These are phyloP conservation scores for Kradibia gibbosae DNA, from an alignment of 1,140 invertebrate species.

Conservation along the genomic window DNA sequence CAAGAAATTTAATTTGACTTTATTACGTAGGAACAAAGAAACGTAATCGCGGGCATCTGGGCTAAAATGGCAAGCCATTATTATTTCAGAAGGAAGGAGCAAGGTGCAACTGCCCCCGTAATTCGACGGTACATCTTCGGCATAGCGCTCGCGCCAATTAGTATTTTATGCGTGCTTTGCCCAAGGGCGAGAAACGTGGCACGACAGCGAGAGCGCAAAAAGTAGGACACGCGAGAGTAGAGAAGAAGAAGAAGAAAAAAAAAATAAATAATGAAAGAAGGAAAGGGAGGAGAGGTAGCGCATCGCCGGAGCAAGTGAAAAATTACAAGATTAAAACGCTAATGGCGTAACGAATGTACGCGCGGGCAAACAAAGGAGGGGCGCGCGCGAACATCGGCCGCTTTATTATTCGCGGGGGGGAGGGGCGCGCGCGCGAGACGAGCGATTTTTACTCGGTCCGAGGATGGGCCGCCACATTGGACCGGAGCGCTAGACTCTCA, in stretches of 20 bases:
- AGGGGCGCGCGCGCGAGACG: no score
- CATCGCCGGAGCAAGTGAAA: slow-evolving; percentile 6
- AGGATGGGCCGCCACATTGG: no score
- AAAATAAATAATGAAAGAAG: no score
- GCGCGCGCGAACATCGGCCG: no score
- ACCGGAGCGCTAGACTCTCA: no score
- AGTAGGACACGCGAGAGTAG: no score
- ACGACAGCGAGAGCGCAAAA: slow-evolving; percentile 37
- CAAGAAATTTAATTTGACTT: slow-evolving; percentile 17
- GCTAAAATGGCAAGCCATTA: slow-evolving; percentile 15
- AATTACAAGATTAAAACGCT: slow-evolving; percentile 36
- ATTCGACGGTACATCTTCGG: slow-evolving; percentile 32
- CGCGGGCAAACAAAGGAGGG: no score
- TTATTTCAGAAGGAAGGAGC: slow-evolving; percentile 58
- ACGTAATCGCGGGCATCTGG: slow-evolving; percentile 34
- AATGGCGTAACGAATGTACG: neutral
- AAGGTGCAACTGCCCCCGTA: slow-evolving; percentile 53
- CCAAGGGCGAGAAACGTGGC: slow-evolving; percentile 44
- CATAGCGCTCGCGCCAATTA: slow-evolving; percentile 69
- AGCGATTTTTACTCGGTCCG: no score
- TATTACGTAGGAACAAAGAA: slow-evolving; percentile 33
- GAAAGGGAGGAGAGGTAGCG: no score
- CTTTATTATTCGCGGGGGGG: no score
- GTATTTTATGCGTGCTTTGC: slow-evolving; percentile 71
- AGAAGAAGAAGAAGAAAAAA: no score